A percentile compares a stretch with the other conserved stretches of the same genome.
Evolutionary conservation across 2,888 invertebrate genomes (phyloP).

Genomic region (Stenodera caucasica): DNA sequence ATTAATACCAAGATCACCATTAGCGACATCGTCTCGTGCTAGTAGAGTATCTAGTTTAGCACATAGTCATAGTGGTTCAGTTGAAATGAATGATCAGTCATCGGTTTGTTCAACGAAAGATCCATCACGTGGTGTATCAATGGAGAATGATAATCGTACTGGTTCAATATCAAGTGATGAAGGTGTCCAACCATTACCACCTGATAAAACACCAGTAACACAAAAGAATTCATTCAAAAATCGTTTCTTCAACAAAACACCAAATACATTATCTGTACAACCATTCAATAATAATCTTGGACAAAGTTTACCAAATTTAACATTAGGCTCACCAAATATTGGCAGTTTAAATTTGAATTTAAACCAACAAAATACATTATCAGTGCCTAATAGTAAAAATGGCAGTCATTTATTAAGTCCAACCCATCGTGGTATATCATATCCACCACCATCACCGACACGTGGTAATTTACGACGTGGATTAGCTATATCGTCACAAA

Average conservation of each 20-base stretch:
- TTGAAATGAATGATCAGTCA: constrained; percentile 67
- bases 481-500: constrained; percentile 68
- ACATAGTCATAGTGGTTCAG: constrained; percentile 73
- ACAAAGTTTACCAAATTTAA: constrained; percentile 80
- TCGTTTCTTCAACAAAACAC: constrained; percentile 57
- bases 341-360: constrained; percentile 50
- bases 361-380: constrained; percentile 59
- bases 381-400: constrained; percentile 58
- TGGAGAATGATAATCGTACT: constrained; percentile 65
- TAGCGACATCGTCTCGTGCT: constrained; percentile 59
- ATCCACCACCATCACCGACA: constrained; percentile 79
- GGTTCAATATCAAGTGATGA: constrained; percentile 69
- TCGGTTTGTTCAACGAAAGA: constrained; percentile 56
- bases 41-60: constrained; percentile 72
- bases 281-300: constrained; percentile 67
- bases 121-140: constrained; percentile 62
- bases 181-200: constrained; percentile 56
- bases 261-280: constrained; percentile 76
- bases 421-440: constrained; percentile 73
- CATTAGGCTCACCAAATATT: constrained; percentile 54
- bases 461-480: constrained; percentile 68
- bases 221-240: constrained; percentile 53
- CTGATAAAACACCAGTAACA: constrained; percentile 55
- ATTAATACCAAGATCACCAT: constrained; percentile 52
- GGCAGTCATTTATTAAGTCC: constrained; percentile 59